Evolutionary conservation across 2,888 invertebrate species (phyloP).

Genomic region (Parthenolecanium corni): DNA sequence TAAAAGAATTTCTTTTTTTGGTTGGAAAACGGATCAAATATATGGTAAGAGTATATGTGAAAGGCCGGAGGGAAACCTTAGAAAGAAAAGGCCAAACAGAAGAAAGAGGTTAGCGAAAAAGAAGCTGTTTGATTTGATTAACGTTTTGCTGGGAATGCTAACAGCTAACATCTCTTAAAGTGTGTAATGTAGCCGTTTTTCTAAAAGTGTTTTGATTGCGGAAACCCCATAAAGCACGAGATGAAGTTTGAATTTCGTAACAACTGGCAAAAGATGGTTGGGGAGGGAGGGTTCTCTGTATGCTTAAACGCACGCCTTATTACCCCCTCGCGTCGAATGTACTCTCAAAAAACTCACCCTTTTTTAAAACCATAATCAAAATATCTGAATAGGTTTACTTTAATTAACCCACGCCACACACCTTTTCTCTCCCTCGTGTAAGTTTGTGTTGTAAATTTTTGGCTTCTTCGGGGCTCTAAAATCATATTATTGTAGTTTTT

Average conservation of each 20-base stretch:
- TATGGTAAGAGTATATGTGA: too few relatives aligned
- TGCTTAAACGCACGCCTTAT: conserved; percentile 5
- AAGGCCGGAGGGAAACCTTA: conserved; percentile 2
- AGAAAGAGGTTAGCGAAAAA: conserved; percentile 8
- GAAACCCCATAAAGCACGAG: conserved; percentile 17
- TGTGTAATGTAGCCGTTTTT: conserved; percentile 21
- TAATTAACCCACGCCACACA: conserved; percentile 12
- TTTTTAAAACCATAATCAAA: conserved; percentile 19
- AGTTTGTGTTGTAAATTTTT: too few relatives aligned
- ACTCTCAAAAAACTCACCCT: neutral
- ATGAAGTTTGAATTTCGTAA: conserved; percentile 8
- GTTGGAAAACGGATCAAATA: conserved; percentile 6
- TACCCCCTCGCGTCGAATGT: neutral
- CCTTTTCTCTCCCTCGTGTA: neutral
- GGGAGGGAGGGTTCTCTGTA: conserved; percentile 2
- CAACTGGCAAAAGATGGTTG: conserved; percentile 15
- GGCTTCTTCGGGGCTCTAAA: too few relatives aligned
- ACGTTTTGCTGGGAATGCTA: conserved; percentile 17
- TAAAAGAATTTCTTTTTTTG: conserved; percentile 7
- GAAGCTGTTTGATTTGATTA: conserved; percentile 21
- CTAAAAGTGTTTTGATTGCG: conserved; percentile 21
- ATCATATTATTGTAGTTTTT: too few relatives aligned
- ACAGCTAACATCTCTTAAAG: conserved; percentile 18
- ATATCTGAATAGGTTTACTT: conserved; percentile 21
- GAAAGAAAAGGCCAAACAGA: neutral